Conservation (phyloP, 2,113 vertebrate species). For the Gasterosteus nipponicus region DNA sequence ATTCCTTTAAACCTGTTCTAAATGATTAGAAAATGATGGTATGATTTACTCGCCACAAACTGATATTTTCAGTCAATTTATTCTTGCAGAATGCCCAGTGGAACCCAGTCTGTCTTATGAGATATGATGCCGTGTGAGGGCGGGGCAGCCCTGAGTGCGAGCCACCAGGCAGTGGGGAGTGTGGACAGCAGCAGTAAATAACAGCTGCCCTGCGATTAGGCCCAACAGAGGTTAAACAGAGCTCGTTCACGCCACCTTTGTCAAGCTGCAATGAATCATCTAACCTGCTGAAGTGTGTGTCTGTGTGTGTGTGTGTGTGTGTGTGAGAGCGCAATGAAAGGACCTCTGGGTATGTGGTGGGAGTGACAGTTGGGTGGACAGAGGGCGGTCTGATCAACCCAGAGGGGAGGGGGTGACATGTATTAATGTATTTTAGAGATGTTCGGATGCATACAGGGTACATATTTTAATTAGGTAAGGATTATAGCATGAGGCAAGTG, state of each 20-base stretch:
- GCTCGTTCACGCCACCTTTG: slow-evolving; percentile 56
- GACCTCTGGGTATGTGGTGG: slow-evolving; percentile 53
- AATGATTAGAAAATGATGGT: neutral
- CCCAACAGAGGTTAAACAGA: slow-evolving; percentile 65
- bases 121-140: neutral
- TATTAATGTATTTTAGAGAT: slow-evolving; percentile 69
- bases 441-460: neutral
- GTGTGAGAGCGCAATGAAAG: slow-evolving; percentile 21
- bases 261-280: slow-evolving; percentile 64
- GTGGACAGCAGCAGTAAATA: slow-evolving; percentile 60
- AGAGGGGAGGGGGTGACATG: slow-evolving; percentile 54
- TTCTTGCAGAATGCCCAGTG: neutral
- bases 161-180: neutral
- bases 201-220: slow-evolving; percentile 57
- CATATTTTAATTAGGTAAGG: slow-evolving; percentile 6
- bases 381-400: slow-evolving; percentile 63
- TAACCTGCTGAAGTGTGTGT: slow-evolving; percentile 58
- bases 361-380: slow-evolving; percentile 67
- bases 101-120: neutral
- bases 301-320: slow-evolving; percentile 17
- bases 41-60: neutral
- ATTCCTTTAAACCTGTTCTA: neutral
- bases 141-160: slow-evolving; percentile 10
- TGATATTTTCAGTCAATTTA: neutral
- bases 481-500: neutral